Evolutionary conservation across 2,888 invertebrate genomes (phyloP).

Genomic region (Drosophila villosipedis): DNA sequence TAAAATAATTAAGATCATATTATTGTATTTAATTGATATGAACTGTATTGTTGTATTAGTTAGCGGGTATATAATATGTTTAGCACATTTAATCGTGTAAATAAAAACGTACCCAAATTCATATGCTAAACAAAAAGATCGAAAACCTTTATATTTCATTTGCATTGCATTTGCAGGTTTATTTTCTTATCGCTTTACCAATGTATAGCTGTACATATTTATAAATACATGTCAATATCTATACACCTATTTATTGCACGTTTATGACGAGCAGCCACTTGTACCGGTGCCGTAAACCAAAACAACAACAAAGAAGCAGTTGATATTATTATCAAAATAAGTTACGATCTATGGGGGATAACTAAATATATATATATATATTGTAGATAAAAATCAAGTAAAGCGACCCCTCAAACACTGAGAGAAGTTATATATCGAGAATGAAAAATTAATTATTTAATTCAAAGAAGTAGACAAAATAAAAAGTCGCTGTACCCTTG

Average conservation of each 20-base stretch:
- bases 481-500: slow-evolving; percentile 9
- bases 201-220: slow-evolving; percentile 24
- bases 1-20: not conserved
- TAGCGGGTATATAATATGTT: slow-evolving; percentile 20
- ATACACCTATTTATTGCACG: slow-evolving; percentile 23
- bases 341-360: slow-evolving; percentile 20
- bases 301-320: slow-evolving; percentile 5
- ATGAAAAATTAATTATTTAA: slow-evolving; percentile 27
- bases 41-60: slow-evolving; percentile 1
- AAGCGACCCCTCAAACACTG: slow-evolving; percentile 40
- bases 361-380: slow-evolving; percentile 1
- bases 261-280: slow-evolving; percentile 24
- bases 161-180: slow-evolving; percentile 24
- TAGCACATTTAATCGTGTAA: slow-evolving; percentile 19
- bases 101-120: slow-evolving; percentile 10
- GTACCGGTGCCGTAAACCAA: slow-evolving; percentile 10
- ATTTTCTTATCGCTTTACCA: slow-evolving; percentile 26
- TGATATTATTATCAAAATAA: slow-evolving; percentile 27
- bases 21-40: slow-evolving; percentile 25
- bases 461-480: slow-evolving; percentile 13
- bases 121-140: not conserved
- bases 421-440: slow-evolving; percentile 25
- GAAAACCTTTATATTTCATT: slow-evolving; percentile 11
- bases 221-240: slow-evolving; percentile 16
- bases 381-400: slow-evolving; percentile 24